These are phyloP conservation scores for Phlogophora meticulosa DNA, from an alignment of 2,888 invertebrate species.

Conservation along the genomic window DNA sequence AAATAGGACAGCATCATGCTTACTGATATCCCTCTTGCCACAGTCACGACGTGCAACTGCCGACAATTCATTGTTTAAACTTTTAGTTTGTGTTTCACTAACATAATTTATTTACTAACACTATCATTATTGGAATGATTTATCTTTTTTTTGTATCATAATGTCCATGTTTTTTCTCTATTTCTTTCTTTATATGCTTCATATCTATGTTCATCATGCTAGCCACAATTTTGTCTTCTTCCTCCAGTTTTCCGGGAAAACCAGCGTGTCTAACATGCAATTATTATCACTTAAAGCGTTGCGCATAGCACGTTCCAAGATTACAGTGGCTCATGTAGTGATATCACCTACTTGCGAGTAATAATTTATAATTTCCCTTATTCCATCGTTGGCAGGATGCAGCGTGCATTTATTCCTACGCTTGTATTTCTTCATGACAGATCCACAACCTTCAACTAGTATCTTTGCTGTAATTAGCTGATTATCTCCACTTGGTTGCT, in stretches of 20 bases:
- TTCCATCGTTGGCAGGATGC: constrained; percentile 24
- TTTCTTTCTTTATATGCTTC: too few species aligned
- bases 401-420: constrained; percentile 21
- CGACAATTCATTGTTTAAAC: too few species aligned
- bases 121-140: too few species aligned
- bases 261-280: not conserved
- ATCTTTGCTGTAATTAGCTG: constrained; percentile 14
- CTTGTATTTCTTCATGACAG: not conserved
- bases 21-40: too few species aligned
- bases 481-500: constrained; percentile 1
- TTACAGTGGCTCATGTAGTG: constrained; percentile 27
- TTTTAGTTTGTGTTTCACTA: too few species aligned
- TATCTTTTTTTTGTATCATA: too few species aligned
- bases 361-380: constrained; percentile 54
- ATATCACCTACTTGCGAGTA: constrained; percentile 57
- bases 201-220: not conserved
- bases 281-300: constrained; percentile 15
- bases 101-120: too few species aligned
- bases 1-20: too few species aligned
- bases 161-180: too few species aligned
- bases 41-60: too few species aligned
- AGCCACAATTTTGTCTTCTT: not conserved
- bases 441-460: constrained; percentile 11
- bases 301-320: constrained; percentile 6
- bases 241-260: not conserved